Evolutionary conservation across 2,113 vertebrate genomes (phyloP).

Genomic region (Antidorcas marsupialis): DNA sequence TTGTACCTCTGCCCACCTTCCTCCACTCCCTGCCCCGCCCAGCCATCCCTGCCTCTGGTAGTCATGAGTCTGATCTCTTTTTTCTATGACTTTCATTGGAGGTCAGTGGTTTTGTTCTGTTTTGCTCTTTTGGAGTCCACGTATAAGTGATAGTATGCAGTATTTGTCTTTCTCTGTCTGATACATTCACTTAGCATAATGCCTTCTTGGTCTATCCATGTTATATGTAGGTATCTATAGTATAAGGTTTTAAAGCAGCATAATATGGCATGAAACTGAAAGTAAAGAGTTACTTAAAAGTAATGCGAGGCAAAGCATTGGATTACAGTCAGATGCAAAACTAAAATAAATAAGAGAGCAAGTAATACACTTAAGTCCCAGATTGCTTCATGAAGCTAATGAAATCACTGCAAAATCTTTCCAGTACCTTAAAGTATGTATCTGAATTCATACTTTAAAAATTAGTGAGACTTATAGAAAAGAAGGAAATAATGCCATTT

Average conservation of each 20-base stretch:
- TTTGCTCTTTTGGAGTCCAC: neutral
- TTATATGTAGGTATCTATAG: neutral
- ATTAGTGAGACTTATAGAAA: neutral
- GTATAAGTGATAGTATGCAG: neutral
- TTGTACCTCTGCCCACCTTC: neutral
- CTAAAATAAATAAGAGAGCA: neutral
- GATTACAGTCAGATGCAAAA: neutral
- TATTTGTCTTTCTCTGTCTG: neutral
- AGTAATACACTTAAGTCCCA: neutral
- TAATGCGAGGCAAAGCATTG: neutral
- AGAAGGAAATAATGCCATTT: neutral
- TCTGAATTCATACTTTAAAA: neutral
- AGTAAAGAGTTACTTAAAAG: neutral
- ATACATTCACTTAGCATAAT: neutral
- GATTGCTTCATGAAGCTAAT: neutral
- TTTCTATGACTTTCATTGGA: neutral
- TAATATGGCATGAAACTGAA: neutral
- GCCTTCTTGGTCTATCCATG: neutral
- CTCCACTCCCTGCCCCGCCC: neutral
- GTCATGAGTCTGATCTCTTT: neutral
- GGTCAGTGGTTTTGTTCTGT: neutral
- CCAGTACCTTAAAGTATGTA: neutral
- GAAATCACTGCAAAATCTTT: neutral
- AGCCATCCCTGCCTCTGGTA: neutral
- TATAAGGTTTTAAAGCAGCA: neutral